phyloP scores from a whole-genome alignment of 2,888 invertebrate species.

The Agrotis clavis region DNA sequence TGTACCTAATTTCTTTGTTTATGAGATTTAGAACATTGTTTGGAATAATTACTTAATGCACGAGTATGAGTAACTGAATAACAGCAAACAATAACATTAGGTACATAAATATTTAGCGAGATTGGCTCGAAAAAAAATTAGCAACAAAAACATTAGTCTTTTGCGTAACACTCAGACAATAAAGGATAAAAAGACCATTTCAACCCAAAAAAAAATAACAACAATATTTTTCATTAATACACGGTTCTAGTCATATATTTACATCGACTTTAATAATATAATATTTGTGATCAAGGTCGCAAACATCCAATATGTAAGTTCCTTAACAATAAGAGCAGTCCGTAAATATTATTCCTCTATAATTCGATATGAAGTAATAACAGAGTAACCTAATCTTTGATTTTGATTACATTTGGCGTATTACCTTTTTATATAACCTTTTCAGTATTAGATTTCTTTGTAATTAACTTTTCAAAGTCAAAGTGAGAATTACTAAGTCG shows the following conservation, averaged over 20 bases:
- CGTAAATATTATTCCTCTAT: slow-evolving; percentile 29
- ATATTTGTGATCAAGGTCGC: slow-evolving; percentile 1
- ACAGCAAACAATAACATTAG: too few relatives aligned
- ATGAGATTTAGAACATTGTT: too few relatives aligned
- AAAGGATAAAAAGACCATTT: neutral
- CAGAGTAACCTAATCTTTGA: slow-evolving; percentile 31
- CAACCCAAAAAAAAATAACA: neutral
- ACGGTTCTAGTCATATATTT: neutral
- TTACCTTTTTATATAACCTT: slow-evolving; percentile 27
- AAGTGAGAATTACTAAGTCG: too few relatives aligned
- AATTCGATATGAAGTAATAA: slow-evolving; percentile 31
- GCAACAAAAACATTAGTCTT: too few relatives aligned
- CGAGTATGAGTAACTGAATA: too few relatives aligned
- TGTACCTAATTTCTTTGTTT: too few relatives aligned
- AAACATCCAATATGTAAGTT: slow-evolving; percentile 7
- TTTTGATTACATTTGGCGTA: slow-evolving; percentile 40
- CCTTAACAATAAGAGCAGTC: slow-evolving; percentile 7
- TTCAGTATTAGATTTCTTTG: slow-evolving; percentile 24
- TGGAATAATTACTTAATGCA: too few relatives aligned
- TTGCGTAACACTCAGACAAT: too few relatives aligned
- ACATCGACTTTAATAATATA: too few relatives aligned
- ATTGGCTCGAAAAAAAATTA: too few relatives aligned
- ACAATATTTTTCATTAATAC: too few relatives aligned
- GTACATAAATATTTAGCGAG: too few relatives aligned
- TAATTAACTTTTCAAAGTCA: slow-evolving; percentile 9